Evolutionary conservation across 2,113 vertebrate genomes (phyloP).

Genomic region (Corapipo altera): DNA sequence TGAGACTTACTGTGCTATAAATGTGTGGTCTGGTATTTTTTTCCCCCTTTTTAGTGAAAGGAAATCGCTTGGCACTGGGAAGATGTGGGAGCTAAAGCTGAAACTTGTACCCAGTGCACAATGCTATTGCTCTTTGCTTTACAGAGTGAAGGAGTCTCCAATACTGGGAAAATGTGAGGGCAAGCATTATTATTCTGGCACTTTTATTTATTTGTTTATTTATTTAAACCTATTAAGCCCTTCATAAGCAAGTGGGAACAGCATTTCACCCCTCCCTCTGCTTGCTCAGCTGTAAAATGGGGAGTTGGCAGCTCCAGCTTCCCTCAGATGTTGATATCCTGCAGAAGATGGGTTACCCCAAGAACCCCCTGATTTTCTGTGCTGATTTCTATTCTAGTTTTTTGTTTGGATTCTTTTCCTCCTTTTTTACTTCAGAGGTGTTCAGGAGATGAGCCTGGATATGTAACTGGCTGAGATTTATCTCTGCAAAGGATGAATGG

Average conservation of each 20-base stretch:
- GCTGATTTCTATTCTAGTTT: background rate
- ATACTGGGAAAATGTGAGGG: background rate
- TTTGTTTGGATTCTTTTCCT: background rate
- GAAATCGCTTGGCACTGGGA: background rate
- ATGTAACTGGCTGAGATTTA: background rate
- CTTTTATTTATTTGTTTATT: background rate
- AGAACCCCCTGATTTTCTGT: background rate
- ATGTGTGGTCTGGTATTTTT: background rate
- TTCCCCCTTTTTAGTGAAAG: background rate
- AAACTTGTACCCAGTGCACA: background rate
- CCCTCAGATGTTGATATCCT: background rate
- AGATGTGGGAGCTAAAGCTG: background rate
- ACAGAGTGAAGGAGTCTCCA: background rate
- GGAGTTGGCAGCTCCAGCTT: background rate
- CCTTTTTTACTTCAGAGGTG: background rate
- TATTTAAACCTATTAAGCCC: background rate
- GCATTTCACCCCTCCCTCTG: background rate
- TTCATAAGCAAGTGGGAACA: background rate
- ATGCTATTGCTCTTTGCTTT: background rate
- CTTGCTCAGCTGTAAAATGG: background rate
- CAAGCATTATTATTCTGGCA: background rate
- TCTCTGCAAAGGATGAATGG: rapidly evolving
- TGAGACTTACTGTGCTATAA: background rate
- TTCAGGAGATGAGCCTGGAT: background rate
- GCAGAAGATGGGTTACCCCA: background rate